Evolutionary conservation across 2,113 vertebrate genomes (phyloP), one percentile per base, ranked within the genome.

Genomic region (Catharus fuscescens): DNA sequence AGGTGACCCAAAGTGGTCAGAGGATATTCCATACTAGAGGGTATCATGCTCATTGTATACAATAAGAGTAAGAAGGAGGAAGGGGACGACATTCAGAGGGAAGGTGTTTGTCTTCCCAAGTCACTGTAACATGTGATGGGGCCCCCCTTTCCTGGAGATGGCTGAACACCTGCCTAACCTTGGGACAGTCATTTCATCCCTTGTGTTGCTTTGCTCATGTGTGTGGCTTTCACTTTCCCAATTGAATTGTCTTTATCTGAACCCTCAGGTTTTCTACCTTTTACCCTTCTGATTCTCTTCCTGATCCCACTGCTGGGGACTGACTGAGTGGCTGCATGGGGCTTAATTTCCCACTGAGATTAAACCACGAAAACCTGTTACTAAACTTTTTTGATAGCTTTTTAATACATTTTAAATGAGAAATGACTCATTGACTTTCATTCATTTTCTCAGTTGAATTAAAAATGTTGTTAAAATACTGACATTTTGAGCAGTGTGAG

Each of bases 391-490:
- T 83, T 80, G 28, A 74, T n/a, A 15, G 6, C 3, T 44, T 44
- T 81, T 76, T 16, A 66, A 45, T 76, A 62, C 12, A 66, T 86
- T 86, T 89, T 86, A 24, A 59, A 73, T 44, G 14, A 86, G 20
- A 91, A 73, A 66, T 52, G 4, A 52, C 31, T 83, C 36, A 80
- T 23, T 66, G 38, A 47, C 72, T 91, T 94, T 80, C 8, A 78
- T 78, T 80, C 9, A 57, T 44, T 80, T 84, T 83, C 50, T 57
- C 32, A 80, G 44, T 17, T 84, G 26, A 66, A 61, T 71, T 74
- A 38, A 94, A 86, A 90, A 62, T 52, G 3, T 38, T 80, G n/a
- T 86, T 78, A 72, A 92, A 88, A 47, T 70, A 78, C 62, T 84
- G 61, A 42, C 32, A 78, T 91, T 88, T 77, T 77, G 12, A 86